Base-by-base conservation (phyloP, 2,113 vertebrate genomes). In the Mesembrinibis cayennensis region DNA sequence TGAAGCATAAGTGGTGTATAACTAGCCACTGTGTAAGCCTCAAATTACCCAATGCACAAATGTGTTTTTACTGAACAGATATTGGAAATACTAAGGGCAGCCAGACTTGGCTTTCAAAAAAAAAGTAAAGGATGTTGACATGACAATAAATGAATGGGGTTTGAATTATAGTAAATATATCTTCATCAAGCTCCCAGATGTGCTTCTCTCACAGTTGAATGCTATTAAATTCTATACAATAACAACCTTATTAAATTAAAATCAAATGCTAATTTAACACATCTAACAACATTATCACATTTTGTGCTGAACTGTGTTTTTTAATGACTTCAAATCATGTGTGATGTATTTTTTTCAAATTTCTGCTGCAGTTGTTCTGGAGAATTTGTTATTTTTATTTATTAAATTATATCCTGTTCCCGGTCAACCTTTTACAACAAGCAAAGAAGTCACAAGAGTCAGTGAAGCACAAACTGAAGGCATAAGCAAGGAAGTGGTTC, bases 251-350 rank as follows among this genome's bases (percentile, higher is more conserved):
- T 94, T 96, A 96, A 95, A 95, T 94, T 76, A 82, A 92, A 97
- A 97, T 97, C 94, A 97, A 94, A 82, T 94, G 69, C 53, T 93
- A 65, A 82, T 95, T 95, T 95, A 95, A 88, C 82, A 93, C 66
- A 95, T 76, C 91, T 91, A 70, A 92, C 93, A 55, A 49, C 87
- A 67, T 95, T 69, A 94, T 84, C 55, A 56, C 56, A 52, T 95
- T 97, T 95, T 93, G 38, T 45, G 56, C 42, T 90, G 53, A 82
- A 79, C 10, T 58, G 53, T 92, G 19, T 56, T 95, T 93, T 78
- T 78, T 90, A 70, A 90, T 93, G 79, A 61, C 72, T 97, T 82
- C 76, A 89, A 83, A 90, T 81, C 19, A 61, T n/a, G 42, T 22
- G 63, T 95, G 90, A 93, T 88, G 10, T 67, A 83, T 91, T 96